Evolutionary conservation across 2,888 invertebrate species (phyloP).

Genomic region (Magallana nippona): DNA sequence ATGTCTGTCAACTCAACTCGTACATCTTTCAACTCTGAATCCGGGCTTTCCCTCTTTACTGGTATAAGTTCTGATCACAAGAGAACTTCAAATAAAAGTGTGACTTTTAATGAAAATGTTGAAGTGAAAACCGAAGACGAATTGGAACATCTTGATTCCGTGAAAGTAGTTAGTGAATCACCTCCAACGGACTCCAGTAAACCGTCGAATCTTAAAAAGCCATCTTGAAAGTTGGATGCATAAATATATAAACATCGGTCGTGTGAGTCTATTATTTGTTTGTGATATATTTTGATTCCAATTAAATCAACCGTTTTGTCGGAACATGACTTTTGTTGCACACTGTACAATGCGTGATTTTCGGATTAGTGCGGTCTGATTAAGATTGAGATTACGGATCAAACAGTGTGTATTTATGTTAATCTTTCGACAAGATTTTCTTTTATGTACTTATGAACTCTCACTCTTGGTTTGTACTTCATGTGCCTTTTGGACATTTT

Average conservation of each 20-base stretch:
- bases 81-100: neutral
- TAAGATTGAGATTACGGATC: no score
- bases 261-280: no score
- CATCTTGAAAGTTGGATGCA: neutral
- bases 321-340: no score
- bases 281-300: no score
- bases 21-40: neutral
- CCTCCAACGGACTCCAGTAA: neutral
- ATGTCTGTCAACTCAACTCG: neutral
- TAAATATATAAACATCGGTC: neutral
- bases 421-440: no score
- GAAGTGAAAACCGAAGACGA: slow-evolving; percentile 25
- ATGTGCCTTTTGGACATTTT: no score
- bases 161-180: slow-evolving; percentile 13
- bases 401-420: no score
- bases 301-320: no score
- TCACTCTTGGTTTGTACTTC: no score
- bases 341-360: no score
- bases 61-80: neutral
- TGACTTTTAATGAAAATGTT: slow-evolving; percentile 17
- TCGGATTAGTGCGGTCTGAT: no score
- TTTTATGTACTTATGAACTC: no score
- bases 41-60: neutral
- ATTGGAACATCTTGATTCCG: slow-evolving; percentile 3
- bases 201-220: slow-evolving; percentile 17